Conservation (phyloP, 2,888 invertebrate genomes). For the Nomada lathburiana region DNA sequence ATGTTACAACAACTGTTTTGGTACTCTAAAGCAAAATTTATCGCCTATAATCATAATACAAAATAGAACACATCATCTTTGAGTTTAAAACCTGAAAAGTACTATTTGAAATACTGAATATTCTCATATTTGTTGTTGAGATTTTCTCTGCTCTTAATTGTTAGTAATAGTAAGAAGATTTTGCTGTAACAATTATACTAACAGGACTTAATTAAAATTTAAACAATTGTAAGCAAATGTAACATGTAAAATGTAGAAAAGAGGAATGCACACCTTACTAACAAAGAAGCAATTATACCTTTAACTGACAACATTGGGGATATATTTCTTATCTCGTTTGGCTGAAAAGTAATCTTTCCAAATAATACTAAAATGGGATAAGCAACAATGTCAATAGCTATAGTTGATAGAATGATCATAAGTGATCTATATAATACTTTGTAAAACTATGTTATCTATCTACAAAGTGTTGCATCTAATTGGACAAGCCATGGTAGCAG, state of each 20-base stretch:
- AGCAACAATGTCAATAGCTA: conserved; percentile 26
- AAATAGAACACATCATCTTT: neutral
- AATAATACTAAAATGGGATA: conserved; percentile 29
- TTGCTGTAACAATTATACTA: neutral
- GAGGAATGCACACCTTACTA: conserved; percentile 21
- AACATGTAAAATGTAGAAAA: conserved; percentile 25
- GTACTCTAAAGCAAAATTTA: neutral
- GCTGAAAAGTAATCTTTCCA: conserved; percentile 27
- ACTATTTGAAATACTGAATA: neutral
- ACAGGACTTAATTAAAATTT: conserved; percentile 3
- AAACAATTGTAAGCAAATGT: neutral
- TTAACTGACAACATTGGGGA: neutral
- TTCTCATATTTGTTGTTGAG: neutral
- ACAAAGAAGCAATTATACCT: conserved; percentile 13
- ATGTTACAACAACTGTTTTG: neutral
- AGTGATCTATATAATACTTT: neutral
- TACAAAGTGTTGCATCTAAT: conserved; percentile 97
- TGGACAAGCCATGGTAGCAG: conserved; percentile 94
- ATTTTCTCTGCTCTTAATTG: neutral
- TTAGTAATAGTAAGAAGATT: neutral
- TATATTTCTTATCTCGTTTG: conserved; percentile 3
- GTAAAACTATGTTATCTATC: conserved; percentile 83
- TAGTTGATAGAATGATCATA: conserved; percentile 7
- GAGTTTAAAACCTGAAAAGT: neutral
- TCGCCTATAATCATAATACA: neutral